Base-by-base conservation (phyloP, 2,113 vertebrate genomes). In the Proteles cristata region DNA sequence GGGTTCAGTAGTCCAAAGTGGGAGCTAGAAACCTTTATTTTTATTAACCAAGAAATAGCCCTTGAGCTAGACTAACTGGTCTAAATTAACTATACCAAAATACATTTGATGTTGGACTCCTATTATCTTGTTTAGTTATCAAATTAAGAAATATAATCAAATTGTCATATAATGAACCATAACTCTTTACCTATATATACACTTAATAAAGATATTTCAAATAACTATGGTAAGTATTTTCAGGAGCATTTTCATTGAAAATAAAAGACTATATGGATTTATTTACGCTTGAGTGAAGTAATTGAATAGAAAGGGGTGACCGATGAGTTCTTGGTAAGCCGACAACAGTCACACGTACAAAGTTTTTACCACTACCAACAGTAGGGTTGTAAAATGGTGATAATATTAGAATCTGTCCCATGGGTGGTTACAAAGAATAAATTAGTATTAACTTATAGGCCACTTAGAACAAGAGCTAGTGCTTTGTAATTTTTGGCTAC, bases 61-160 rank as follows among this genome's bases (percentile, higher is more conserved):
- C 17, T 50, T 71, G 8, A 66, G 61, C 33, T 7, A 71, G 26
- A 28, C 39, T 39, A 39, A 39, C 8, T 61, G 14, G 31, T 93
- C 82, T 94, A 39, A 93, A 83, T 85, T 96, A 84, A 71, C 11
- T 11, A 31, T 26, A 55, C 1, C 35, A 69, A 73, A 63, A 91
- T 73, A n/a, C 16, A 55, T 50, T 92, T 95, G 10, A 65, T 87
- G 92, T 88, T 68, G 21, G 28, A 79, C 1, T 77, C 9, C 7
- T 65, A 26, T 43, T 94, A 81, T 74, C 14, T 16, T 88, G 77
- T 43, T 93, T 80, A 90, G 11, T 90, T 71, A 87, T 81, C 35
- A 94, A 73, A 43, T 95, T 85, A 95, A 93, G 10, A 90, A 31
- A 69, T 73, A 45, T 8, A 86, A 85, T 43, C 39, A 55, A 79